phyloP scores from a whole-genome alignment of 2,888 invertebrate species.

The Arctia plantaginis region DNA sequence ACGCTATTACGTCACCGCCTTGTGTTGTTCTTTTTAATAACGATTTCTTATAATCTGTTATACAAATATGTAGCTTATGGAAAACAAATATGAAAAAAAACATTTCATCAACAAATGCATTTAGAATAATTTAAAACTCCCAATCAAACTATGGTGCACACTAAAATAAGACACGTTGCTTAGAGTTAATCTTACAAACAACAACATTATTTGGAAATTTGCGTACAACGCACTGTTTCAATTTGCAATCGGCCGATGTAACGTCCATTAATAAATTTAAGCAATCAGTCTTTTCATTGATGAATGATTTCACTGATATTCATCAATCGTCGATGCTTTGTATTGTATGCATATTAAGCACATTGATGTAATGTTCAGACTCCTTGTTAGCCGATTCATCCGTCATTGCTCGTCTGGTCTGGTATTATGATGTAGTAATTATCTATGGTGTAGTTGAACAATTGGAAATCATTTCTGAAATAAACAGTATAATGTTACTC shows the following conservation, averaged over 20 bases:
- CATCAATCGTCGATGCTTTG: constrained; percentile 58
- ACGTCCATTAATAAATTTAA: constrained; percentile 59
- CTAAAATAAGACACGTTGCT: not conserved
- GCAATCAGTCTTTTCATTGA: constrained; percentile 65
- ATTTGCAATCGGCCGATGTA: constrained; percentile 25
- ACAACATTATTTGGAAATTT: constrained; percentile 40
- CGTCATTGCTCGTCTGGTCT: constrained; percentile 67
- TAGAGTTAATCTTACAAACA: not conserved
- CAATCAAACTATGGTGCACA: constrained; percentile 10
- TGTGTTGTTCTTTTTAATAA: not conserved
- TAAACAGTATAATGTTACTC: constrained; percentile 35
- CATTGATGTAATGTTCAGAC: constrained; percentile 49
- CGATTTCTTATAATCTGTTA: not conserved
- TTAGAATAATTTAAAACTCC: not conserved
- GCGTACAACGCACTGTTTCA: constrained; percentile 39
- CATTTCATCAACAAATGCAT: not conserved
- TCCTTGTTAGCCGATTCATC: constrained; percentile 61
- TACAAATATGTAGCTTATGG: not conserved
- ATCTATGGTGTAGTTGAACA: constrained; percentile 94
- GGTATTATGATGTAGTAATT: constrained; percentile 87
- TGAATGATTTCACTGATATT: constrained; percentile 59
- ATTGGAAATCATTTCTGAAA: constrained; percentile 93
- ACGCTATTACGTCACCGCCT: constrained; percentile 22
- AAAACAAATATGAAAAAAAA: not conserved
- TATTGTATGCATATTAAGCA: constrained; percentile 46